Evolutionary conservation across 1,140 invertebrate genomes (phyloP).

Genomic region (Ganaspis sp.): DNA sequence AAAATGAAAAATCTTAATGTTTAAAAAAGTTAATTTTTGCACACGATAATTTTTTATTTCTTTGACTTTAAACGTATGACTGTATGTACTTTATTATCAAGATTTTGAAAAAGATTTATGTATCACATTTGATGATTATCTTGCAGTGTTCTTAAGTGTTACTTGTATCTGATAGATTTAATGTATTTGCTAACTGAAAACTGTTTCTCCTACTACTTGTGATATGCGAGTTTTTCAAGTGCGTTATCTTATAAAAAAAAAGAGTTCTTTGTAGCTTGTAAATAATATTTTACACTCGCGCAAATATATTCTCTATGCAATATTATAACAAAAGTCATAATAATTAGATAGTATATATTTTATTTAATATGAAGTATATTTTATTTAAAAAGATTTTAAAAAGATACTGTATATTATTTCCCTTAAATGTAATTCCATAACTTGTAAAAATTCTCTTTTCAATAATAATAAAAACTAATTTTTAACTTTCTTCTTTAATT

Average conservation of each 20-base stretch:
- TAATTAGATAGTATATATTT: background rate
- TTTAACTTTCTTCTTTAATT: too few species aligned
- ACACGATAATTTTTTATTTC: too few species aligned
- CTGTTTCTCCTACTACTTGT: background rate
- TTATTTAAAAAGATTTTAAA: constrained; percentile 40
- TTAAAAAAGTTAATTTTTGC: too few species aligned
- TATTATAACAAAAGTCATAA: background rate
- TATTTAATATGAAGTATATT: constrained; percentile 54
- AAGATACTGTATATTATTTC: constrained; percentile 6
- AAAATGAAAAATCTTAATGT: too few species aligned
- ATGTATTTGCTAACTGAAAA: background rate
- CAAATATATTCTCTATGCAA: background rate
- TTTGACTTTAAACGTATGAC: background rate
- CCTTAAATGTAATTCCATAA: too few species aligned
- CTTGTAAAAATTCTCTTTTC: too few species aligned
- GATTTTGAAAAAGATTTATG: background rate
- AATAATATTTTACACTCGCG: background rate
- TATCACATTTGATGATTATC: background rate
- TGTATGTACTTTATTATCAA: too few species aligned
- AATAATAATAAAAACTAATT: too few species aligned
- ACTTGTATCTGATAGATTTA: background rate
- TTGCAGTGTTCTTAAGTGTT: background rate
- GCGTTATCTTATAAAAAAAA: background rate
- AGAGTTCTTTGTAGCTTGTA: background rate
- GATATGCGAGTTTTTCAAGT: background rate